Conservation (phyloP, 2,113 vertebrate genomes). For the Ascaphus truei region DNA sequence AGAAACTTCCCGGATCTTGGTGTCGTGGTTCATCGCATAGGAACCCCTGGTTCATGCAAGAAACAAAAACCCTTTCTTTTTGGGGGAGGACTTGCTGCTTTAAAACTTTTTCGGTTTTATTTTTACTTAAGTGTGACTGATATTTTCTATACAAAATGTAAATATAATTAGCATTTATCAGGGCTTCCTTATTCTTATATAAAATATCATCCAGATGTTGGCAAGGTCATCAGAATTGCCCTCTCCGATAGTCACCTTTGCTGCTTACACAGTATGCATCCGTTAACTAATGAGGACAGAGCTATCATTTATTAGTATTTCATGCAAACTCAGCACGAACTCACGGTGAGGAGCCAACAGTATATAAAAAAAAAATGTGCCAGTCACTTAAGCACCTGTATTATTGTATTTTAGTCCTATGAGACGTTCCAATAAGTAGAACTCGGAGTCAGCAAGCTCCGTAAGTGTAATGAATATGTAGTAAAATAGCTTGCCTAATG, state of each 20-base stretch:
- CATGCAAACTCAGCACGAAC: background rate
- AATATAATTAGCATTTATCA: background rate
- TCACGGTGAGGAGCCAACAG: background rate
- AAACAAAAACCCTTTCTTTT: no score
- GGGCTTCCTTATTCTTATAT: background rate
- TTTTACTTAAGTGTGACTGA: no score
- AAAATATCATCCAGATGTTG: background rate
- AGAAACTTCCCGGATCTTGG: no score
- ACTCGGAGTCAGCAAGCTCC: no score
- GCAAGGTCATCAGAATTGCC: background rate
- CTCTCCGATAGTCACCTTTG: background rate
- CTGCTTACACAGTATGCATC: background rate
- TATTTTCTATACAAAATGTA: background rate
- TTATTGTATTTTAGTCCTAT: background rate
- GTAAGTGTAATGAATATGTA: no score
- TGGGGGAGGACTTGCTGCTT: no score
- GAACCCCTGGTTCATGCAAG: no score
- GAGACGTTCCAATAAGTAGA: background rate
- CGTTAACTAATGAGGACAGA: background rate
- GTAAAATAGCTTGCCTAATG: no score
- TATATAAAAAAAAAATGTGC: background rate
- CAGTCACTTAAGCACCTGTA: background rate
- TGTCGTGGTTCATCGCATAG: no score
- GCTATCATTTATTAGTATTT: no score
- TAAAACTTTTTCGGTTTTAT: no score